These are phyloP conservation scores for Hyperoodon ampullatus DNA, from an alignment of 2,113 vertebrate species.

Conservation along the genomic window DNA sequence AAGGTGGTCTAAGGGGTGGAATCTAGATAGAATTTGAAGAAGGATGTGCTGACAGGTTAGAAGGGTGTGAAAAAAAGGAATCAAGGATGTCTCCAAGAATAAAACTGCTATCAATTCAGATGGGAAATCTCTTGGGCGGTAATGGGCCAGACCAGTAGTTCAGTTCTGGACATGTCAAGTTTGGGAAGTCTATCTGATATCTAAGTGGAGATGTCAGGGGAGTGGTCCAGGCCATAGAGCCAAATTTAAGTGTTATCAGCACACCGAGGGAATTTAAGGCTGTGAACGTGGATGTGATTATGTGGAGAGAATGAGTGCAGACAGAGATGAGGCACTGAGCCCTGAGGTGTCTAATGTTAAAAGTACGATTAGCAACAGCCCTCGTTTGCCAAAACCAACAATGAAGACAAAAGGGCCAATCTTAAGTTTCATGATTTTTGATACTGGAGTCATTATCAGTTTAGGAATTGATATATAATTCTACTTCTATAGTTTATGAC, in stretches of 20 bases:
- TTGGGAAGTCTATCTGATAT: background rate
- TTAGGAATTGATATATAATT: constrained; percentile 1
- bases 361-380: background rate
- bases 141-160: background rate
- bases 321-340: background rate
- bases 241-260: background rate
- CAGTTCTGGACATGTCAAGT: background rate
- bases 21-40: background rate
- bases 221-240: background rate
- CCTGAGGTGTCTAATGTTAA: no score
- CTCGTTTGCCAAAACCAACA: background rate
- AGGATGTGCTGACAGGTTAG: background rate
- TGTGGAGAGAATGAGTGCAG: background rate
- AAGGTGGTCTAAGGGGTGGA: background rate
- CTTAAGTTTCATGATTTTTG: background rate
- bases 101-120: background rate
- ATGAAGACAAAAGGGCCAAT: background rate
- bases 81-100: background rate
- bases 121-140: background rate
- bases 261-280: background rate
- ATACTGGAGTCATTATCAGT: background rate
- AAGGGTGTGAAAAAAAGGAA: background rate
- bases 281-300: background rate
- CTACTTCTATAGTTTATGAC: background rate
- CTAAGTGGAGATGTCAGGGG: background rate